A percentile compares a stretch with the other conserved stretches of the same genome.
Evolutionary conservation across 2,113 vertebrate species (phyloP).

Genomic region (Leptobrachium leishanense): DNA sequence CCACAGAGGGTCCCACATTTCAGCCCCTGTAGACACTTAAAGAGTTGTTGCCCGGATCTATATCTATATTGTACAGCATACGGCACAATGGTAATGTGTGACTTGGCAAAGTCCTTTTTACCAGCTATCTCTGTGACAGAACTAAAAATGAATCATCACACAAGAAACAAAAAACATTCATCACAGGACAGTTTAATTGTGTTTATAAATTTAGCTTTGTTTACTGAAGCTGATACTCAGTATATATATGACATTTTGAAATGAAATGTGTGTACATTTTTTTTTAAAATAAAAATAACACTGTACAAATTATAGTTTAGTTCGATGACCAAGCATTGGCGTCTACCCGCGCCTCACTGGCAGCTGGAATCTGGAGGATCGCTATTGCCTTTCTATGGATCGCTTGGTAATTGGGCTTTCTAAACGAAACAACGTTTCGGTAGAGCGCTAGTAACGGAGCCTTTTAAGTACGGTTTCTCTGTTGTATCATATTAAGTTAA

Average conservation of each 20-base stretch:
- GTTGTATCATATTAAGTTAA: constrained; percentile 80
- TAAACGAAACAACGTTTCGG: constrained; percentile 67
- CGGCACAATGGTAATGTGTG: constrained; percentile 54
- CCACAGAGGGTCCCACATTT: neutral
- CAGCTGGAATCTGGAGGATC: constrained; percentile 62
- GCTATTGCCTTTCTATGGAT: constrained; percentile 66
- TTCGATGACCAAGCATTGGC: constrained; percentile 57
- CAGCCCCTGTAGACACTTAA: neutral
- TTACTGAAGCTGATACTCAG: constrained; percentile 65
- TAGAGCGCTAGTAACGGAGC: constrained; percentile 73
- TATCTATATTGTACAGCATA: constrained; percentile 56
- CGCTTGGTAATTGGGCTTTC: constrained; percentile 71
- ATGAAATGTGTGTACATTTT: constrained; percentile 72
- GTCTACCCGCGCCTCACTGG: constrained; percentile 46
- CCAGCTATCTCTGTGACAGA: neutral
- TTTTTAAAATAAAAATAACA: constrained; percentile 55
- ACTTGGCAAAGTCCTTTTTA: constrained; percentile 57
- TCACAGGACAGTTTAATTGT: constrained; percentile 68
- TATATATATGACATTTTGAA: constrained; percentile 69
- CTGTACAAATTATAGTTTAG: constrained; percentile 69
- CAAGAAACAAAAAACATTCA: constrained; percentile 66
- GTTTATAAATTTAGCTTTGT: constrained; percentile 71
- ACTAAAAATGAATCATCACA: constrained; percentile 34
- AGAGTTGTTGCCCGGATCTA: neutral
- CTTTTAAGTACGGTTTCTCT: constrained; percentile 75